Base-by-base conservation (phyloP, 2,797 vertebrate genomes). In the Gadopsis bispinosus region DNA sequence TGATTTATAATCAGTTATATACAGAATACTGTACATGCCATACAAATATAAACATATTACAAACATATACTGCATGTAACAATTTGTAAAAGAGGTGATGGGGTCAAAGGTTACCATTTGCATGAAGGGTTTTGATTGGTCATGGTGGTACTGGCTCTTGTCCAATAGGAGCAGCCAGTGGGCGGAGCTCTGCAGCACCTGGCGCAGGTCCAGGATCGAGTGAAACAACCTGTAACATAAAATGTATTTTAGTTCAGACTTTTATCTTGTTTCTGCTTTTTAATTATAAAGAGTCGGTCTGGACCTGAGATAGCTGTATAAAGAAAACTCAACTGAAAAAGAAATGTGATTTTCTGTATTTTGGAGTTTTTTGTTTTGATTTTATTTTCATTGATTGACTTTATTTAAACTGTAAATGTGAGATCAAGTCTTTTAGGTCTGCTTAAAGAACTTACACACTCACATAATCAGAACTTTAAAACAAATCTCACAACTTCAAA, bases 121-220 rank as follows among this genome's bases (percentile, higher is more conserved):
- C 73, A 99, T 87, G 81, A 98, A 93, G 10, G 93, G 91, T 33
- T 90, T 87, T 43, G 95, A 95, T 70, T 91, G 73, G 51, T 96
- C 90, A 19, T 96, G 90, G 48, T 72, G 83, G 60, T 96, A 98
- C 0, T 75, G 75, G 71, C 33, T 93, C 90, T 97, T 97, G 90
- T 98, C 95, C 83, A 96, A 94, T 37, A 99, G 91, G 62, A 97
- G 87, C 80, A 99, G 95, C 91, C 98, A 93, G 86, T 97, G 96
- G 83, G 90, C 93, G 71, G 97, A 96, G 87, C 96, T 96, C 86
- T 91, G 93, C 62, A 98, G 94, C 77, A 99, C 95, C 85, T 93
- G 93, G 61, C 94, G 97, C 92, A 99, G 76, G 75, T 94, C 96
- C 79, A 96, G 87, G 80, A 98, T 87, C 4, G 97, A 96, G 58